Base-by-base conservation (phyloP, 2,113 vertebrate genomes). In the Bambusicola thoracicus region DNA sequence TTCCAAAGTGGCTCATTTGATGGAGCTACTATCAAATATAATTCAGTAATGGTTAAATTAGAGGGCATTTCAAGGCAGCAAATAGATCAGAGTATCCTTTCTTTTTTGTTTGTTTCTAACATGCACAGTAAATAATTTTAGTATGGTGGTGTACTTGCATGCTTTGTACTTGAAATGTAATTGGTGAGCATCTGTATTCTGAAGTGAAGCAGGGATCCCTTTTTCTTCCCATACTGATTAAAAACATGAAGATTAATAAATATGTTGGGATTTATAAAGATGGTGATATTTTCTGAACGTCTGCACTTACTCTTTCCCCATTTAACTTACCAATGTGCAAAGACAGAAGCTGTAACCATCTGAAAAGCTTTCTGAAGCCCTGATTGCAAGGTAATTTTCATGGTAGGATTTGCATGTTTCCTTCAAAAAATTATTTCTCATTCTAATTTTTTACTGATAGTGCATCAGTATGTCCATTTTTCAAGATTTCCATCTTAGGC, bases 61-160 rank as follows among this genome's bases (percentile, higher is more conserved):
- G 18, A 90, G 65, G 67, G 84, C 59, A 87, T 95, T 96, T 93
- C 55, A 92, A 96, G 83, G 59, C 48, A 81, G 61, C 27, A 87
- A 69, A 76, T 74, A 75, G 69, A 97, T 96, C 91, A 85, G 91
- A 94, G 84, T 40, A 32, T 73, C 94, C 25, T 61, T 36, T 24
- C 22, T 25, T 62, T 27, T 38, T 27, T 40, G 36, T 82, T 70
- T 53, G 49, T 56, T 93, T 89, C 73, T 82, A 87, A 90, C 61
- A 77, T 69, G 92, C 95, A 89, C 27, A 92, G 83, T 67, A 96
- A 93, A 96, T 89, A 93, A 87, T 65, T 85, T 92, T 62, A 69
- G 29, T 85, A 62, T 72, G 10, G 29, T 80, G 14, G 25, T 74
- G 68, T 70, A 38, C 55, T 78, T 85, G 30, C 41, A 30, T 56